Evolutionary conservation across 2,888 invertebrate species (phyloP), one percentile per base, ranked within the genome.

Genomic region (Nematopogon swammerdamellus): DNA sequence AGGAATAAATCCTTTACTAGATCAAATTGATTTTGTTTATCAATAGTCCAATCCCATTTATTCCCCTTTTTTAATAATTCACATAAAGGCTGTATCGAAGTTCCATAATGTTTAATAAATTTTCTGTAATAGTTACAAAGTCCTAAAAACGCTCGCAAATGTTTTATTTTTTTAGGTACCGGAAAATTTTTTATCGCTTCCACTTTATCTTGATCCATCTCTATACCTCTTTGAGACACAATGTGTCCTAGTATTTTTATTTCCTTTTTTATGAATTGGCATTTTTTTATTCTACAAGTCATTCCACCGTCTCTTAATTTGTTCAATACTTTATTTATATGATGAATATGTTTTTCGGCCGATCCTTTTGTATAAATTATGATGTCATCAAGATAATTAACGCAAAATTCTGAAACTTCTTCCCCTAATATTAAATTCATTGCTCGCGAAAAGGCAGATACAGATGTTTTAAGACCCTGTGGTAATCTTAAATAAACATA

Each of bases 351-450:
- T 50, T 56, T 1, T 19, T 46, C 11, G 57, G 29, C 0, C 57
- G 48, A 17, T 10, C 17, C 11, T 14, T 18, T 18, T 18, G 19
- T 17, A 45, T 6, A 25, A 4, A 25, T 8, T 8, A 25, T 8
- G 5, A 25, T 6, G 25, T 25, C 25, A 8, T 25, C 49, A 14
- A 45, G 3, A 10, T 49, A 49, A 45, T 49, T 49, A 1, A 45
- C 1, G 29, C 25, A 50, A 19, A 47, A 60, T 0, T 55, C 51
- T 6, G 53, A 48, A 1, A 58, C 57, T 20, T 57, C 55, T 6
- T 45, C 52, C 1, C 57, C 59, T 19, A 60, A 49, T 11, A 60
- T 56, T 1, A 20, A 6, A 25, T 60, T 59, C 58, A 60, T 60
- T 1, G 59, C 59, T 6, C 59, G 45, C 45, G 54, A 54, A 47